These are phyloP conservation scores for Gila orcuttii DNA, from an alignment of 2,113 vertebrate genomes.

Conservation along the genomic window DNA sequence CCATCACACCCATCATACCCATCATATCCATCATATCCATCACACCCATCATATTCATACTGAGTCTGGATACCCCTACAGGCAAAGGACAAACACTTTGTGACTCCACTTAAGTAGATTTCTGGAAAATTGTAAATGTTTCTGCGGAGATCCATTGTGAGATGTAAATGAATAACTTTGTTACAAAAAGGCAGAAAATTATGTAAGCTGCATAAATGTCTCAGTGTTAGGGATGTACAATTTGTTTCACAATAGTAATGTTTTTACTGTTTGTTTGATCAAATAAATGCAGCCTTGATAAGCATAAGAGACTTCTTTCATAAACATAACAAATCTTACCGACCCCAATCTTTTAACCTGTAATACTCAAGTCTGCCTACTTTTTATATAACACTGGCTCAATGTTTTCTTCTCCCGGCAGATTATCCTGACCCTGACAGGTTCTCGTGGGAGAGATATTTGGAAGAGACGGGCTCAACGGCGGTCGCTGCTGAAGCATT, in stretches of 20 bases:
- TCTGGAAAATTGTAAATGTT: background rate
- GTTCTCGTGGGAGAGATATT: conserved; percentile 93
- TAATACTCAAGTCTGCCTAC: background rate
- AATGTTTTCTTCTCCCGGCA: conserved; percentile 58
- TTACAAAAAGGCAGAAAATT: too few relatives aligned
- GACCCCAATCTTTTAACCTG: background rate
- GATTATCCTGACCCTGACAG: conserved; percentile 91
- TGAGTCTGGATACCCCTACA: background rate
- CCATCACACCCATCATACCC: too few relatives aligned
- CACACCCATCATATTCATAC: too few relatives aligned
- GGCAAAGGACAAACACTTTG: background rate
- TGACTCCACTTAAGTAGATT: background rate
- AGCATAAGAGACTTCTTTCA: background rate
- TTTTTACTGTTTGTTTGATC: too few relatives aligned
- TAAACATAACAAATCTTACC: background rate
- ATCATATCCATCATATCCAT: too few relatives aligned
- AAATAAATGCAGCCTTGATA: too few relatives aligned
- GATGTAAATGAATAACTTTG: too few relatives aligned
- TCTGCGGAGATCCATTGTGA: background rate
- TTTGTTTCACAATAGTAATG: too few relatives aligned
- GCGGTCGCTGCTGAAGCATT: conserved; percentile 89
- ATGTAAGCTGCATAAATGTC: too few relatives aligned
- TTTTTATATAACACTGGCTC: background rate
- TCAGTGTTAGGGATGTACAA: too few relatives aligned
- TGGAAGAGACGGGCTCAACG: conserved; percentile 89